Percentiles rank a stretch among this genome's conserved stretches.
These are phyloP conservation scores for Heliconius sara DNA, from an alignment of 2,888 invertebrate species.

Conservation along the genomic window DNA sequence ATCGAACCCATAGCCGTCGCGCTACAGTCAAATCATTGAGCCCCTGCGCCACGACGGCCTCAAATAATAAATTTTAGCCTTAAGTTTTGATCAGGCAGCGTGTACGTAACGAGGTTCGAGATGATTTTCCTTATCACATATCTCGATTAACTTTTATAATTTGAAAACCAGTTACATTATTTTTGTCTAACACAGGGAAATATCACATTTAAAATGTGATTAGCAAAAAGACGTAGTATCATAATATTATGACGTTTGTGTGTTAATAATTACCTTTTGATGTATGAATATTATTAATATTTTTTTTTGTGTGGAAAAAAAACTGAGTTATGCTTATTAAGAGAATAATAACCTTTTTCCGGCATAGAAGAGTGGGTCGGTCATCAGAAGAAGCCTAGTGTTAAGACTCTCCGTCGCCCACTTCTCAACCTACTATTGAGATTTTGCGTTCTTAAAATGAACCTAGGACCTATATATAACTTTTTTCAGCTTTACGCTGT, in stretches of 20 bases:
- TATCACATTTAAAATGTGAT: neutral
- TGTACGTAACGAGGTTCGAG: neutral
- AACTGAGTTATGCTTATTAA: neutral
- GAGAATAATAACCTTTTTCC: too few relatives aligned
- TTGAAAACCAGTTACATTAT: constrained; percentile 10
- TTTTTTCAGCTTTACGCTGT: too few relatives aligned
- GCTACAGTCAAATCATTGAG: neutral
- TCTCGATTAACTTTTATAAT: neutral
- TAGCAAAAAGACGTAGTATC: neutral
- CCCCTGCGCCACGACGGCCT: neutral
- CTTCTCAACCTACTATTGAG: too few relatives aligned
- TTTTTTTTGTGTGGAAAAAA: neutral
- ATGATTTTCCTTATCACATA: constrained; percentile 12
- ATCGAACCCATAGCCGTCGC: neutral
- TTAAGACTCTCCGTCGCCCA: too few relatives aligned
- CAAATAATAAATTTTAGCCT: too few relatives aligned
- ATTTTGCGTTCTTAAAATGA: too few relatives aligned
- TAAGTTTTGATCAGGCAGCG: neutral
- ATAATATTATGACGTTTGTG: neutral
- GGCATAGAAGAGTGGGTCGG: too few relatives aligned
- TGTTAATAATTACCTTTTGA: neutral
- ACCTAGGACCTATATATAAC: too few relatives aligned
- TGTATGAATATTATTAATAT: neutral
- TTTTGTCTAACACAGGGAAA: neutral
- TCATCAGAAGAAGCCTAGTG: too few relatives aligned